These are phyloP conservation scores for Macrotrachela quadricornifera DNA, from an alignment of 1,140 invertebrate species.

Conservation along the genomic window DNA sequence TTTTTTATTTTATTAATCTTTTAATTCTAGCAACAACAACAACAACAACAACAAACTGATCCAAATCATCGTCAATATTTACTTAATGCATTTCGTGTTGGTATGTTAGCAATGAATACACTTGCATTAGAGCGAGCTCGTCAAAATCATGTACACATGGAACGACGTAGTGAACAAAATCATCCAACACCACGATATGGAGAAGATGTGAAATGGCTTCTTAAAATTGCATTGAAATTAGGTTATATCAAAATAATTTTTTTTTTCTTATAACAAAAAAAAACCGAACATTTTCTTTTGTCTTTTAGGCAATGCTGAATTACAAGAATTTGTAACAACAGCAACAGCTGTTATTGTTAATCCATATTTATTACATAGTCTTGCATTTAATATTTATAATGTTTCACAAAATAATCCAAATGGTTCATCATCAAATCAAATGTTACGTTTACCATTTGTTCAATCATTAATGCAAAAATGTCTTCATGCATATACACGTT, in stretches of 20 bases:
- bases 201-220: conserved; percentile 89
- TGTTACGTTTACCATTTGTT: conserved; percentile 41
- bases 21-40: neutral
- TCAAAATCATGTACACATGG: conserved; percentile 43
- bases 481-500: conserved; percentile 83
- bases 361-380: conserved; percentile 79
- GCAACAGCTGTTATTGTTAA: conserved; percentile 84
- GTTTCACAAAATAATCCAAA: conserved; percentile 59
- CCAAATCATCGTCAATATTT: conserved; percentile 72
- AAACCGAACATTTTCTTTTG: no score
- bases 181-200: conserved; percentile 81
- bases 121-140: conserved; percentile 39
- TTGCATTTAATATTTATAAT: conserved; percentile 72
- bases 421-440: conserved; percentile 38
- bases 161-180: conserved; percentile 45
- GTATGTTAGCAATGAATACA: conserved; percentile 82
- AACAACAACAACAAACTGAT: conserved; percentile 36
- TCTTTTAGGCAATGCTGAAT: conserved; percentile 72
- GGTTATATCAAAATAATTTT: conserved; percentile 23
- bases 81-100: conserved; percentile 70
- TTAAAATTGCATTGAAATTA: conserved; percentile 68
- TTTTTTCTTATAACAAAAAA: no score
- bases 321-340: conserved; percentile 83
- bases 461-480: conserved; percentile 81
- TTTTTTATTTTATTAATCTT: neutral